Conservation (phyloP, 2,113 vertebrate genomes). For the Patagioenas fasciata region DNA sequence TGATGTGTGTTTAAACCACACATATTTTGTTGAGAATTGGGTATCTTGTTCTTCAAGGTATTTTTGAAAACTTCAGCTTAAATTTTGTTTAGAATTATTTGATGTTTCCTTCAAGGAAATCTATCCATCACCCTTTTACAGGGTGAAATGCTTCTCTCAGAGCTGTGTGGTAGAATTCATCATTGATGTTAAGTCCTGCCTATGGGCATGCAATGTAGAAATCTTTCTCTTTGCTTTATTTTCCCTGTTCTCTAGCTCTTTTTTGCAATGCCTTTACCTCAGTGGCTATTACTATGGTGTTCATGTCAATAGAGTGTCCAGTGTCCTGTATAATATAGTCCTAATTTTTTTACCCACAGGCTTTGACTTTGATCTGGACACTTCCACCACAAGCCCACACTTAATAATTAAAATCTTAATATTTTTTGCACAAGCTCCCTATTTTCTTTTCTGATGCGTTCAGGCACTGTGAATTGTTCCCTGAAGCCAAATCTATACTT, state of each 20-base stretch:
- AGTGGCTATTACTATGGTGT: conserved; percentile 5
- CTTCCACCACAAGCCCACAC: not conserved
- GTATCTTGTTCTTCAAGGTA: not conserved
- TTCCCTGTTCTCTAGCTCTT: not conserved
- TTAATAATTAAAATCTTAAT: conserved; percentile 62
- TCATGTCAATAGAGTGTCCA: conserved; percentile 49
- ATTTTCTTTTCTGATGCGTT: conserved; percentile 11
- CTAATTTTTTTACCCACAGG: not conserved
- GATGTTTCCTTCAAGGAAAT: not conserved
- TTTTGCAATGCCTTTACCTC: not conserved
- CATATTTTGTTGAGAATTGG: not conserved
- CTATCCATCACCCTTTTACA: not conserved
- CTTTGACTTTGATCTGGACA: conserved; percentile 23
- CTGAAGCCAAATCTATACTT: conserved; percentile 72
- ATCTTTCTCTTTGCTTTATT: conserved; percentile 7
- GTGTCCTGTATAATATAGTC: not conserved
- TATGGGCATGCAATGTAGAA: not conserved
- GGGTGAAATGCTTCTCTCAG: not conserved
- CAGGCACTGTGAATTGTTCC: conserved; percentile 49
- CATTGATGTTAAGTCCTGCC: not conserved
- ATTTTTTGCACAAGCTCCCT: conserved; percentile 49
- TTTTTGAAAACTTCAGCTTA: not conserved
- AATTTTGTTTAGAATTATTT: not conserved
- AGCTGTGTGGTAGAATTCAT: not conserved
- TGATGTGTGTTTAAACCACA: not conserved